Conservation (phyloP, 1,140 invertebrate species). For the Ceratoteleas bidentatus region DNA sequence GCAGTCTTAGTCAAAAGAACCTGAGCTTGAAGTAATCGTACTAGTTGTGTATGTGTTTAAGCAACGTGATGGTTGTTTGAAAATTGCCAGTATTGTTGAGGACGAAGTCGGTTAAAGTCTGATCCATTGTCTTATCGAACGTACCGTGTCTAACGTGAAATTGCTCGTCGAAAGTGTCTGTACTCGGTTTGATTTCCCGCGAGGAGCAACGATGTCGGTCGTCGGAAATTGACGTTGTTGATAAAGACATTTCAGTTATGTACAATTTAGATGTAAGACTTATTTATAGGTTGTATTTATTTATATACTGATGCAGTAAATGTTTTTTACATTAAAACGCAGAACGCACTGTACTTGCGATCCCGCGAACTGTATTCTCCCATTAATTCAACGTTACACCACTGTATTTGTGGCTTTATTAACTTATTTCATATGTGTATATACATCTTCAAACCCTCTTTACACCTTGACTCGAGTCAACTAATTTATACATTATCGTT, state of each 20-base stretch:
- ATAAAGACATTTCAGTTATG: conserved; percentile 32
- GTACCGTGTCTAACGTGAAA: conserved; percentile 3
- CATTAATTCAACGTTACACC: conserved; percentile 20
- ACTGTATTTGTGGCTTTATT: too few relatives aligned
- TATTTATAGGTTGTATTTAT: conserved; percentile 67
- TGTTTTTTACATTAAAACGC: conserved; percentile 44
- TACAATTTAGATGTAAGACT: conserved; percentile 30
- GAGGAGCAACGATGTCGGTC: conserved; percentile 7
- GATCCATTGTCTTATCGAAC: conserved; percentile 35
- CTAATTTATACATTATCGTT: conserved; percentile 27
- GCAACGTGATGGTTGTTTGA: conserved; percentile 45
- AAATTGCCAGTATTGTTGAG: conserved; percentile 60
- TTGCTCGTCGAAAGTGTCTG: conserved; percentile 9
- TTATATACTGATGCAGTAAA: conserved; percentile 42
- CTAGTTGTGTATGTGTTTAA: conserved; percentile 35
- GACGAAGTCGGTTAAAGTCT: conserved; percentile 44
- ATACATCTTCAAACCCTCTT: conserved; percentile 23
- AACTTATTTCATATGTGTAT: conserved; percentile 44
- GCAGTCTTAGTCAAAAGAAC: conserved; percentile 5
- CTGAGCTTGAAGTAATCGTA: conserved; percentile 20
- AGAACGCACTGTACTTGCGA: conserved; percentile 20
- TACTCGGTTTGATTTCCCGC: conserved; percentile 11
- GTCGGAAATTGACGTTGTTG: conserved; percentile 18
- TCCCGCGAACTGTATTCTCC: conserved; percentile 9
- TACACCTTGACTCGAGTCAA: conserved; percentile 11